Percentiles rank a stretch among this genome's conserved stretches.
Conservation (phyloP, 2,888 invertebrate species). For the Cerceris ruficornis region DNA sequence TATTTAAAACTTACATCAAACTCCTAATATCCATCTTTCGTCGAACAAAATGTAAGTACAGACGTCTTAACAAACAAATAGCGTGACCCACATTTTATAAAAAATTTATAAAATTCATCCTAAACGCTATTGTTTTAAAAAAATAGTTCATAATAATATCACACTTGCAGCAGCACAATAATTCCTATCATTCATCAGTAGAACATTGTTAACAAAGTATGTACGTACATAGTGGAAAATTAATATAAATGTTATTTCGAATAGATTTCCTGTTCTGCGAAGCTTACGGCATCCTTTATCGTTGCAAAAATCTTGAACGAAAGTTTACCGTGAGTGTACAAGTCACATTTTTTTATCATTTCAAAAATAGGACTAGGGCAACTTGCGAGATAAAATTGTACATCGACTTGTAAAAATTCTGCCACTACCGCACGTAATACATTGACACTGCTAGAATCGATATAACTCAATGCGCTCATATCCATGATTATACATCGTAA, state of each 20-base stretch:
- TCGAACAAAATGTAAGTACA: not conserved
- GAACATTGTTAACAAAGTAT: no score
- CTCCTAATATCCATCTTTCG: no score
- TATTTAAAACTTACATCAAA: no score
- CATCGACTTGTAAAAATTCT: constrained; percentile 83
- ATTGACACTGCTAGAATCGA: constrained; percentile 86
- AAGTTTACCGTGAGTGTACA: constrained; percentile 73
- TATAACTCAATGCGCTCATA: constrained; percentile 85
- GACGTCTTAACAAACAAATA: not conserved
- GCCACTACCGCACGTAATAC: constrained; percentile 83
- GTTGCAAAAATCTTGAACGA: constrained; percentile 84
- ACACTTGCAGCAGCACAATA: constrained; percentile 1
- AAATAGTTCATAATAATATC: constrained; percentile 14
- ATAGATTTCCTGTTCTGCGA: constrained; percentile 74
- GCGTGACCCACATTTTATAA: not conserved
- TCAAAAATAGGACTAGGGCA: constrained; percentile 82
- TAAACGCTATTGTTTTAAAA: not conserved
- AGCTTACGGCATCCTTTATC: constrained; percentile 85
- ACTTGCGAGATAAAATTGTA: constrained; percentile 84
- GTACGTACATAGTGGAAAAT: not conserved
- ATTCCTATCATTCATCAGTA: not conserved
- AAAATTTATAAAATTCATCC: not conserved
- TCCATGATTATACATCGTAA: constrained; percentile 83
- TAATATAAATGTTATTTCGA: constrained; percentile 34
- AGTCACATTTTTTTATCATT: constrained; percentile 77